A percentile compares a stretch with the other conserved stretches of the same genome.
Conservation (phyloP, 2,113 vertebrate species). For the Oncorhynchus tshawytscha region DNA sequence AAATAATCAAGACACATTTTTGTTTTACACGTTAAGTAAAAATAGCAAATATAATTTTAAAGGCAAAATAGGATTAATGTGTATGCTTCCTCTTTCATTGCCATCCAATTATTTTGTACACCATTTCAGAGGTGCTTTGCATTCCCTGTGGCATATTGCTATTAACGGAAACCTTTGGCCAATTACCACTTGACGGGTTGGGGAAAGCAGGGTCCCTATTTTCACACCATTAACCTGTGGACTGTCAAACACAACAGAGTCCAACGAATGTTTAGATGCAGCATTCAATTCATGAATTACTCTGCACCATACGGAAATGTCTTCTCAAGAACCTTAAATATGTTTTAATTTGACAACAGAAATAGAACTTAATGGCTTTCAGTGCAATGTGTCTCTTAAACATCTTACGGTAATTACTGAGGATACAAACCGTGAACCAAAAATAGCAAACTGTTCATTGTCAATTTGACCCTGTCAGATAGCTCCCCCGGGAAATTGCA, state of each 20-base stretch:
- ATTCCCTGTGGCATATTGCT: conserved; percentile 62
- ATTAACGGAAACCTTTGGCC: conserved; percentile 65
- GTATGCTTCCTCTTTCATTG: conserved; percentile 38
- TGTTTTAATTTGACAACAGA: too few relatives aligned
- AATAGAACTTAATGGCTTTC: too few relatives aligned
- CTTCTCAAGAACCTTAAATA: neutral
- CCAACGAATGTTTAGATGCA: conserved; percentile 53
- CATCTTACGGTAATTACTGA: too few relatives aligned
- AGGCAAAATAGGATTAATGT: conserved; percentile 15
- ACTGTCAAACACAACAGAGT: conserved; percentile 58
- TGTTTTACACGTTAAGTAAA: conserved; percentile 1
- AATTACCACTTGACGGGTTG: conserved; percentile 74
- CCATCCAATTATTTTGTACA: conserved; percentile 65
- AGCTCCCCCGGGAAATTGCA: too few relatives aligned
- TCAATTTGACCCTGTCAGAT: too few relatives aligned
- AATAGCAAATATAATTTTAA: neutral
- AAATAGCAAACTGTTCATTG: too few relatives aligned
- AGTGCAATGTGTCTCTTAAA: too few relatives aligned
- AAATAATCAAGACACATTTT: neutral
- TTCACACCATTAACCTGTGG: conserved; percentile 70
- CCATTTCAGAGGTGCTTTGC: conserved; percentile 57
- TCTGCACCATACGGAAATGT: conserved; percentile 32
- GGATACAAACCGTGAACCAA: too few relatives aligned
- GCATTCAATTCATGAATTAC: conserved; percentile 66
- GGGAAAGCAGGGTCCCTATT: conserved; percentile 65